Percentiles rank a stretch among this genome's conserved stretches.
Evolutionary conservation across 2,797 vertebrate species (phyloP).

Genomic region (Taeniopygia guttata): DNA sequence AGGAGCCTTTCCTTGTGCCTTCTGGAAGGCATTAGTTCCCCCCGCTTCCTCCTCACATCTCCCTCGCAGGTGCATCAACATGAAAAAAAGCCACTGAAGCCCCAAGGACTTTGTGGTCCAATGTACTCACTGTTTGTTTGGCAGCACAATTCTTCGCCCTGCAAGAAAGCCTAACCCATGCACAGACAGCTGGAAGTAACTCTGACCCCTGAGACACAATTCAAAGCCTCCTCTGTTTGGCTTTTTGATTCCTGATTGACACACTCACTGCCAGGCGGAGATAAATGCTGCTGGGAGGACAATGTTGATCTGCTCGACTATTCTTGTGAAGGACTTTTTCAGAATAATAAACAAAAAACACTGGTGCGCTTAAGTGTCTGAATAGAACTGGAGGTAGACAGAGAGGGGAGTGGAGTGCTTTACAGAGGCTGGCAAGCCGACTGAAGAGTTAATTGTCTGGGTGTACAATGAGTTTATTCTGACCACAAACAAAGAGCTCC

Average conservation of each 20-base stretch:
- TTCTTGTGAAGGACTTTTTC: constrained; percentile 78
- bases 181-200: constrained; percentile 79
- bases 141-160: constrained; percentile 72
- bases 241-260: constrained; percentile 87
- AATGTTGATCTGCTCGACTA: constrained; percentile 79
- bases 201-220: constrained; percentile 76
- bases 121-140: constrained; percentile 65
- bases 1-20: not conserved
- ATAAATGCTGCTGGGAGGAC: constrained; percentile 74
- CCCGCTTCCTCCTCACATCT: constrained; percentile 1
- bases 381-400: constrained; percentile 75
- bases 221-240: constrained; percentile 82
- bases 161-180: constrained; percentile 70
- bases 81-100: constrained; percentile 46
- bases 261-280: constrained; percentile 72
- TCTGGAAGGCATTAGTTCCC: constrained; percentile 60
- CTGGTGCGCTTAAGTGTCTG: constrained; percentile 71
- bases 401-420: constrained; percentile 64
- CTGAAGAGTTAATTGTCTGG: constrained; percentile 84
- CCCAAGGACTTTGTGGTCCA: constrained; percentile 53
- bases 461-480: constrained; percentile 85
- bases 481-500: constrained; percentile 78
- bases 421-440: constrained; percentile 75
- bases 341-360: constrained; percentile 76
- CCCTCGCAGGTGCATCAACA: constrained; percentile 74